phyloP scores from a whole-genome alignment of 1,140 invertebrate species.

The Grapholita molesta region DNA sequence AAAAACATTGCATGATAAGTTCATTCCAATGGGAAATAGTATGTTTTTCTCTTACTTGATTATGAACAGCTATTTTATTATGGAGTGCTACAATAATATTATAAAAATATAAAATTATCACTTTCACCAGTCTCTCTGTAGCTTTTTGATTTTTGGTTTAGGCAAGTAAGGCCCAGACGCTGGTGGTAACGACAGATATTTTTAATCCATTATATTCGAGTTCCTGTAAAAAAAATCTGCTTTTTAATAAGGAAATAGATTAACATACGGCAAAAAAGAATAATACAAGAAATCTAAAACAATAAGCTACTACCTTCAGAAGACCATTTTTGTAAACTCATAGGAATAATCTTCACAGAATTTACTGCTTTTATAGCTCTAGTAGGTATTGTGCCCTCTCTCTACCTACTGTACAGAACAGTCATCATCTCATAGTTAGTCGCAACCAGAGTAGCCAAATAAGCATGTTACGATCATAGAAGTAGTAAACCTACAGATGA shows the following conservation, averaged over 20 bases:
- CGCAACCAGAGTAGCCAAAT: too few relatives aligned
- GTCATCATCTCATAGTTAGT: too few relatives aligned
- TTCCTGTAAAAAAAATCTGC: conserved; percentile 51
- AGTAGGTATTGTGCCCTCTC: too few relatives aligned
- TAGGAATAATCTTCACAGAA: too few relatives aligned
- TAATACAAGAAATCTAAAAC: background rate
- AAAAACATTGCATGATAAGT: too few relatives aligned
- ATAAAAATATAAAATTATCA: conserved; percentile 64
- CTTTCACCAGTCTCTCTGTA: conserved; percentile 30
- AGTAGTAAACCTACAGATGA: too few relatives aligned
- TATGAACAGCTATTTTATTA: background rate
- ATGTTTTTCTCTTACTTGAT: background rate
- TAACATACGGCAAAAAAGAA: background rate
- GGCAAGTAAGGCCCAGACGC: conserved; percentile 60
- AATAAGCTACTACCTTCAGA: background rate
- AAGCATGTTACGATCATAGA: too few relatives aligned
- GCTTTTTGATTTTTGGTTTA: conserved; percentile 33
- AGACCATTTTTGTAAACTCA: background rate
- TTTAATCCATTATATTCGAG: conserved; percentile 69
- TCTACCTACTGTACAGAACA: too few relatives aligned
- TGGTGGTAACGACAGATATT: conserved; percentile 62
- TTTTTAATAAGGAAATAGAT: conserved; percentile 23
- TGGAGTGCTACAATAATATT: conserved; percentile 8
- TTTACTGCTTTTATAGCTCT: too few relatives aligned
- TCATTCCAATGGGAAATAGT: background rate